Evolutionary conservation across 2,888 invertebrate genomes (phyloP), one percentile per base, ranked within the genome.

Genomic region (Clepsis dumicolana): DNA sequence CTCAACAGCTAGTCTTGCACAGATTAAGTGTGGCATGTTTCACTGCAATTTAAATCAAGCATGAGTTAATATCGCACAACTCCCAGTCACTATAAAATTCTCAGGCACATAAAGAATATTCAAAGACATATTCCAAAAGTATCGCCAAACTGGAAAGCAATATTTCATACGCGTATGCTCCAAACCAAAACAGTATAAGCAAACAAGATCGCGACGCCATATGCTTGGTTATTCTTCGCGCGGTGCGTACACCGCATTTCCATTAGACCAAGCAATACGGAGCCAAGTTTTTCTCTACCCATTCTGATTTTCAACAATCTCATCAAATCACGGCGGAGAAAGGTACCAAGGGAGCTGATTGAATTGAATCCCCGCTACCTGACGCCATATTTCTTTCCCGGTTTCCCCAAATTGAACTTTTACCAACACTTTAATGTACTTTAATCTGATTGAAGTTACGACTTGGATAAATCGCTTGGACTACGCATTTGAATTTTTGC

Each of bases 401-500:
- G 82, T 88, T 87, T 81, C 88, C 89, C 88, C 86, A 87, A 90
- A 93, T 89, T 87, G 88, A 91, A 91, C 87, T 90, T 89, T 87
- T 89, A 89, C 88, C 86, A 84, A 86, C 88, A 87, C 89, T 90
- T 92, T 89, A 92, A 91, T 89, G 89, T 90, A 89, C 89, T 93
- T 89, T 92, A 92, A 93, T 93, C 92, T 90, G 91, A 93, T 93
- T 89, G 88, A 88, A 90, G 80, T 87, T 82, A 77, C 86, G 89
- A 90, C 89, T 88, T 84, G 86, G 87, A 89, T 90, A 88, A 87
- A 91, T 90, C 84, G 85, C 73, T 77, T 70, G 41, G 64, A 64
- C 56, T 56, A 16, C 65, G 29, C 64, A 68, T 70, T 67, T 70
- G 70, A 67, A 71, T 69, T 69, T 70, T 57, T 54, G 48, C 56